Percentiles rank a stretch among this genome's conserved stretches.
phyloP scores from a whole-genome alignment of 2,797 vertebrate species.

The Hoplostethus atlanticus region DNA sequence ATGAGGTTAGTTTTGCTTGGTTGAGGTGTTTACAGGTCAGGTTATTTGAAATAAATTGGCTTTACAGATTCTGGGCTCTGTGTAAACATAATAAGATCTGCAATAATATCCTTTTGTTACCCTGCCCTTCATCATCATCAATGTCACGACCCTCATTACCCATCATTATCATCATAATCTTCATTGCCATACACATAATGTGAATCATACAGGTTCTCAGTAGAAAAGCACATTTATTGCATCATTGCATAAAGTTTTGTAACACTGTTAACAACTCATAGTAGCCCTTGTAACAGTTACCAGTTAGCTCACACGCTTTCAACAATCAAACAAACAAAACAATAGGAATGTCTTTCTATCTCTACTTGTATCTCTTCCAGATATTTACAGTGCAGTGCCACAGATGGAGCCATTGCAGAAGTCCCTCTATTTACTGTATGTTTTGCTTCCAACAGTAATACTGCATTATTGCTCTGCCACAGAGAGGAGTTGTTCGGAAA shows the following conservation, averaged over 20 bases:
- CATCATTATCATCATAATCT: not conserved
- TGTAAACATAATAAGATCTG: no score
- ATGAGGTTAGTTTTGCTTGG: no score
- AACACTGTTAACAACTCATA: conserved; percentile 20
- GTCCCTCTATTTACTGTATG: not conserved
- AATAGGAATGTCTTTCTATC: not conserved
- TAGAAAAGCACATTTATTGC: conserved; percentile 14
- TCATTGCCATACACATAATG: not conserved
- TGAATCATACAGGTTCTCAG: not conserved
- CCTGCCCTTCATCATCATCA: not conserved
- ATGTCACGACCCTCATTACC: not conserved
- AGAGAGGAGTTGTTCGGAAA: not conserved
- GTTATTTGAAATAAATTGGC: no score
- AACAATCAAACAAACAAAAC: conserved; percentile 2
- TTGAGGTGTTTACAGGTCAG: no score
- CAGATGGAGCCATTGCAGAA: not conserved
- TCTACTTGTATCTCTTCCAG: not conserved
- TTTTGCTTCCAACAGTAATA: not conserved
- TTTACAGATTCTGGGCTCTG: no score
- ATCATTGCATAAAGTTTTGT: conserved; percentile 5
- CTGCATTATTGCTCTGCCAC: not conserved
- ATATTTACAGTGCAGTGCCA: not conserved
- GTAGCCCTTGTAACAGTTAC: conserved; percentile 10
- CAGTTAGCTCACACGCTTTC: not conserved
- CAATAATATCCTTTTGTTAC: no score